Base-by-base conservation (phyloP, 1,140 invertebrate species). In the Bombus picipes region DNA sequence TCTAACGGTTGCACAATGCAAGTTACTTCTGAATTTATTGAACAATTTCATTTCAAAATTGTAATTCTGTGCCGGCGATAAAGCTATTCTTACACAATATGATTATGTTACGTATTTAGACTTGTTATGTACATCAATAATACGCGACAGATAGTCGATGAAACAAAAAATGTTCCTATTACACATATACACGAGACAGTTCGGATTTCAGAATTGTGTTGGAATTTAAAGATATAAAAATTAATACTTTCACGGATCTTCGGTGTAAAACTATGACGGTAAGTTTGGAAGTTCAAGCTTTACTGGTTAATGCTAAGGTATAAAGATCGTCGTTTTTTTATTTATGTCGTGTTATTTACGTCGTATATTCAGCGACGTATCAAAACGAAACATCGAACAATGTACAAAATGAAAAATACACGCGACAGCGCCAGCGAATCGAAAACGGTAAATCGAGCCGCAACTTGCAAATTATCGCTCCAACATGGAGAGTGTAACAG, bases 381-480 rank as follows among this genome's bases (percentile, higher is more conserved):
- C 28, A n/a, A 77, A 39, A 39, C 34, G 37, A 25, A 37, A 22
- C 41, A 3, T 32, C n/a, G 53, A 28, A 9, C 25, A 77, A 77
- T 34, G 41, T 25, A 32, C 37, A 66, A 65, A 66, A 78, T 78
- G 57, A 41, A 66, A 78, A 78, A 65, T 65, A 59, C 37, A 41
- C n/a, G 62, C 3, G 62, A n/a, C 32, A 2, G 10, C 62, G 34
- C 0, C 6, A 28, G 25, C 43, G 43, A 70, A 53, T 70, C 28
- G 78, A 70, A 70, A 70, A 70, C 15, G 8, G 37, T 32, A 84
- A 83, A 70, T 77, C 65, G 32, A 59, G 82, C 65, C 41, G 47
- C 28, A 57, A 74, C 43, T 84, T 72, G 76, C 76, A 84, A 84
- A 84, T 79, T 84, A 72, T 25, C 53, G 39, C 25, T n/a, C 53